Base-by-base conservation (phyloP, 2,797 vertebrate species). In the Myotis findleyi region DNA sequence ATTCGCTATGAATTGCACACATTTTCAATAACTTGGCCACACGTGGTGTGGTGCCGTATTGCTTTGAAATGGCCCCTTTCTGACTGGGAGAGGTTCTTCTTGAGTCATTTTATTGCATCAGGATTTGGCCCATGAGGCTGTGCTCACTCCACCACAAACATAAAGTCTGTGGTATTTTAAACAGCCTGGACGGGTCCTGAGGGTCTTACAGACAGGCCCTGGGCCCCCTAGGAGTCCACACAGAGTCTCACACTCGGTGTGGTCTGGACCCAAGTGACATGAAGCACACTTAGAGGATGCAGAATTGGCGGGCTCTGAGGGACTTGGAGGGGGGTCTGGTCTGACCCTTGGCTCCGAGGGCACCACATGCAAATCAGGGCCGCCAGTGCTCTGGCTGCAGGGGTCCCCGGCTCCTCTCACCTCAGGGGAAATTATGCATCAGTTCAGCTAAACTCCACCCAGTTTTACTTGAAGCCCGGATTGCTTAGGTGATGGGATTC, bases 101-200 rank as follows among this genome's bases (percentile, higher is more conserved):
- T 38, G 23, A 66, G 36, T 33, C 16, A 1, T 64, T 36, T 69
- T 69, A 11, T 69, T 21, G 14, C 55, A 33, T 49, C 41, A 36
- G 51, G 73, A 94, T 73, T 62, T 89, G 76, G n/a, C 13, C 33
- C 83, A 87, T 10, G 55, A 95, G 62, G 41, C 21, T 30, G 36
- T 3, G 17, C 30, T 87, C 41, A 8, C 13, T 83, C 38, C 57
- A 69, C 91, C 72, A 87, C 69, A 94, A 97, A 89, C 91, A 95
- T 75, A 55, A 55, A 87, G 18, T 14, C 44, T 33, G 33, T 17
- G 23, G 33, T 55, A 51, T 27, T 64, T 38, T 17, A 55, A 81
- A 94, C 20, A 92, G 84, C 68, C 68, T 53, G 30, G 83, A 57
- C 66, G 17, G 23, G 17, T 92, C 87, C 92, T 13, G 57, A 80